Percentiles rank a stretch among this genome's conserved stretches.
phyloP scores from a whole-genome alignment of 2,888 invertebrate species.

The Drosophila meridiana region DNA sequence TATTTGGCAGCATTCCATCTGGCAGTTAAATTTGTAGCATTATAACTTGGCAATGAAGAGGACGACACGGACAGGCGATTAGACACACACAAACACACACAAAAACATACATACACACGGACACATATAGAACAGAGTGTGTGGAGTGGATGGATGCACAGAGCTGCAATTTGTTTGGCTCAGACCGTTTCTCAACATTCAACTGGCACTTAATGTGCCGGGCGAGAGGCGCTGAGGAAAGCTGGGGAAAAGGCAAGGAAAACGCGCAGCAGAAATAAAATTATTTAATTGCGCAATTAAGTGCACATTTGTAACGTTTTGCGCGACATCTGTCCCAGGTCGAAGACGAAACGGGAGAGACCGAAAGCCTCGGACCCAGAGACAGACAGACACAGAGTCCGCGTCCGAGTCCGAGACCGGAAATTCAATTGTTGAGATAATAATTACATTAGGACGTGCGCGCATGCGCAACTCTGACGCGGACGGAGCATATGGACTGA shows the following conservation, averaged over 20 bases:
- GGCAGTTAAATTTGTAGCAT: conserved; percentile 14
- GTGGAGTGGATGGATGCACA: conserved; percentile 26
- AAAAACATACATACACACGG: background rate
- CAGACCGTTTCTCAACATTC: conserved; percentile 35
- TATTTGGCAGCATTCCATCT: conserved; percentile 17
- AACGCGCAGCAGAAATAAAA: conserved; percentile 74
- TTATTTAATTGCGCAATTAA: conserved; percentile 84
- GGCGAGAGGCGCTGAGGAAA: conserved; percentile 15
- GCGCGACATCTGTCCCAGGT: conserved; percentile 78
- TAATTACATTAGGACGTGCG: conserved; percentile 83
- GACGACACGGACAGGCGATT: conserved; percentile 33
- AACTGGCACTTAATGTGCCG: conserved; percentile 52
- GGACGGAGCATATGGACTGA: conserved; percentile 32
- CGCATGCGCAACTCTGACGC: conserved; percentile 69
- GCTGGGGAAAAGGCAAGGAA: conserved; percentile 25
- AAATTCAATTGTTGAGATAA: conserved; percentile 84
- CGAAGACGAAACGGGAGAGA: conserved; percentile 37
- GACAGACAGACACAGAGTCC: conserved; percentile 28
- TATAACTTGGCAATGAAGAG: conserved; percentile 34
- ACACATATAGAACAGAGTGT: background rate
- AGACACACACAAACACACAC: conserved; percentile 27
- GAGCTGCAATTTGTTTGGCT: conserved; percentile 67
- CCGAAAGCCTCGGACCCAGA: conserved; percentile 26
- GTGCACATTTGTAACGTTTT: conserved; percentile 83
- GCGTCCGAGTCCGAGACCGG: conserved; percentile 75